Conservation (phyloP, 2,888 invertebrate genomes). For the Eupithecia inturbata region DNA sequence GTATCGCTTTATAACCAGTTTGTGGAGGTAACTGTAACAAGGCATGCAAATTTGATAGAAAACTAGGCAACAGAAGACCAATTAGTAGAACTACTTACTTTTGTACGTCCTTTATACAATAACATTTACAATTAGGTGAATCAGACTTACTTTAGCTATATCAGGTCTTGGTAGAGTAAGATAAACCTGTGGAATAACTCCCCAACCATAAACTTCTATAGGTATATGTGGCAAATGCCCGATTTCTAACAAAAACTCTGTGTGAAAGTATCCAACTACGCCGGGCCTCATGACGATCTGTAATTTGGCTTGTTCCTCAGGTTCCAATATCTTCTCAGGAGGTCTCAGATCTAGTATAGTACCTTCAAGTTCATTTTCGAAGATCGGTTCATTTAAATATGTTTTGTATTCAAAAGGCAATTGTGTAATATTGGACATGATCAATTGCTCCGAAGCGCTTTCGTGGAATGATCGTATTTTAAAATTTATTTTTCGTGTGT, state of each 20-base stretch:
- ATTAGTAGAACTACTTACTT: not conserved
- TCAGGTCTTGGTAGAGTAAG: slow-evolving; percentile 75
- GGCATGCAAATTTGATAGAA: not conserved
- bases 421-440: slow-evolving; percentile 78
- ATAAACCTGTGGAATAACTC: slow-evolving; percentile 85
- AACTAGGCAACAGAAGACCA: not conserved
- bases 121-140: not conserved
- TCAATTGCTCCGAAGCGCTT: slow-evolving; percentile 63
- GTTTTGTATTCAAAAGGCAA: slow-evolving; percentile 76
- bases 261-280: slow-evolving; percentile 80
- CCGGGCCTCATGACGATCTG: slow-evolving; percentile 81
- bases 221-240: slow-evolving; percentile 81
- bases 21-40: slow-evolving; percentile 60
- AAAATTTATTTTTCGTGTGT: slow-evolving; percentile 70
- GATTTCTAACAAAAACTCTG: slow-evolving; percentile 78
- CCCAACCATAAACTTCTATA: slow-evolving; percentile 83
- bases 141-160: slow-evolving; percentile 56
- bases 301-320: slow-evolving; percentile 70
- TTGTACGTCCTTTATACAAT: not conserved
- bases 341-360: slow-evolving; percentile 78
- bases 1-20: slow-evolving; percentile 80
- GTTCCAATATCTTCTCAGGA: slow-evolving; percentile 65
- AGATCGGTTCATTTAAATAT: slow-evolving; percentile 62
- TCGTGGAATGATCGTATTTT: slow-evolving; percentile 77
- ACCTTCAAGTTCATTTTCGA: slow-evolving; percentile 67